Evolutionary conservation across 2,888 invertebrate genomes (phyloP).

Genomic region (Drymonia ruficornis): DNA sequence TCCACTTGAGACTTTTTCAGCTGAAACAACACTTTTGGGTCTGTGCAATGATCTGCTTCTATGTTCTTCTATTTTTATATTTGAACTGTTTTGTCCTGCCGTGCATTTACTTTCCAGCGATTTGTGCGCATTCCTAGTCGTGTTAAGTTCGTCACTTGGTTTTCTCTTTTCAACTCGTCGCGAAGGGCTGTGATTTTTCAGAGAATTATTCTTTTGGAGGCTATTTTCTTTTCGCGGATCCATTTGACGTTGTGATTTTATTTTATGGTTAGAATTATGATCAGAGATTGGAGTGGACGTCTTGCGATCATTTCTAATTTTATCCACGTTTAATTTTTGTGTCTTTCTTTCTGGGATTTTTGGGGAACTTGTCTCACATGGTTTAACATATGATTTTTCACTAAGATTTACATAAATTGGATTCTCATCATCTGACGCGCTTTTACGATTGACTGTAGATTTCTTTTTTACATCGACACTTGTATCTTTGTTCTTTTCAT

Average conservation of each 20-base stretch:
- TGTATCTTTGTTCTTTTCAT: constrained; percentile 22
- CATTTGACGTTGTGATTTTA: constrained; percentile 18
- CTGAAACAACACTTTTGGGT: constrained; percentile 20
- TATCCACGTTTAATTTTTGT: constrained; percentile 14
- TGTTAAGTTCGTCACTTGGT: constrained; percentile 15
- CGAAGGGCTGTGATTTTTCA: constrained; percentile 32
- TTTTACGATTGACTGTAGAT: constrained; percentile 18
- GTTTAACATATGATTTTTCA: constrained; percentile 21
- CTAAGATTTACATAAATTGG: constrained; percentile 54
- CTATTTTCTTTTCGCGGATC: constrained; percentile 24
- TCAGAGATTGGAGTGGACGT: constrained; percentile 10
- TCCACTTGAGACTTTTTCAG: constrained; percentile 17
- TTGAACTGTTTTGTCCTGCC: constrained; percentile 17
- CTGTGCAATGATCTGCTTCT: constrained; percentile 39
- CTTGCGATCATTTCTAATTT: constrained; percentile 15
- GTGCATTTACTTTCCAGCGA: constrained; percentile 17
- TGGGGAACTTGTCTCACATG: constrained; percentile 12
- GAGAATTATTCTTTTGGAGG: constrained; percentile 25
- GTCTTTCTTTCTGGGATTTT: constrained; percentile 17
- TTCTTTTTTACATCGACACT: constrained; percentile 18
- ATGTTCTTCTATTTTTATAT: constrained; percentile 31
- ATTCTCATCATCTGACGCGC: constrained; percentile 35
- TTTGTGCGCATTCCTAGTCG: constrained; percentile 16
- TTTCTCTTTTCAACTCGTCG: constrained; percentile 26
- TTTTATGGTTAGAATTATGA: constrained; percentile 10